Conservation (phyloP, 2,113 vertebrate genomes). For the Callospermophilus lateralis region DNA sequence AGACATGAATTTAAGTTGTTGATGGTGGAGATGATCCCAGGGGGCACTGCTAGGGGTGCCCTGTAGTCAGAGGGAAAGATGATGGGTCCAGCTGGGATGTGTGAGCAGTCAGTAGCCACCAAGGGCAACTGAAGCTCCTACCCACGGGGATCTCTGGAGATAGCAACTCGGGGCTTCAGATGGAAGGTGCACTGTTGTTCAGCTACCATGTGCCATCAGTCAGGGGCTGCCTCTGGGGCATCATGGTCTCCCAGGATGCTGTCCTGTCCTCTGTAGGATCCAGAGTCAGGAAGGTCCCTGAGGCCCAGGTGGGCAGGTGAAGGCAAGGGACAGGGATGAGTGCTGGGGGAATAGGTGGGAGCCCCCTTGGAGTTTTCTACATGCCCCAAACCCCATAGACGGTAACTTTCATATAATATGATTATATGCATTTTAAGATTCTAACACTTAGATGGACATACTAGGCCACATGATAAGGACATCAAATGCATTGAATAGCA, state of each 20-base stretch:
- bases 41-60: accelerated
- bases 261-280: background rate
- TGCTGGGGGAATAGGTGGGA: too few species aligned
- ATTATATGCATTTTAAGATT: background rate
- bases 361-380: background rate
- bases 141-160: too few species aligned
- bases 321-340: background rate
- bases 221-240: background rate
- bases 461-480: background rate
- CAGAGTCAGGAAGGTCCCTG: background rate
- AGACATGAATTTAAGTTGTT: background rate
- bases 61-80: background rate
- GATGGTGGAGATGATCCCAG: background rate
- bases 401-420: background rate
- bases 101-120: accelerated
- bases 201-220: accelerated
- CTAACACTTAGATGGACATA: background rate
- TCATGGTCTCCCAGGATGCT: too few species aligned
- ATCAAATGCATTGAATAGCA: too few species aligned
- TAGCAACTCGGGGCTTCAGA: accelerated
- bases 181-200: too few species aligned
- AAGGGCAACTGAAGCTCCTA: accelerated
- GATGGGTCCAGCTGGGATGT: accelerated
- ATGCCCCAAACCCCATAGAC: background rate
- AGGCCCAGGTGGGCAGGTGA: background rate